Evolutionary conservation across 2,888 invertebrate genomes (phyloP).

Genomic region (Cenopis cana): DNA sequence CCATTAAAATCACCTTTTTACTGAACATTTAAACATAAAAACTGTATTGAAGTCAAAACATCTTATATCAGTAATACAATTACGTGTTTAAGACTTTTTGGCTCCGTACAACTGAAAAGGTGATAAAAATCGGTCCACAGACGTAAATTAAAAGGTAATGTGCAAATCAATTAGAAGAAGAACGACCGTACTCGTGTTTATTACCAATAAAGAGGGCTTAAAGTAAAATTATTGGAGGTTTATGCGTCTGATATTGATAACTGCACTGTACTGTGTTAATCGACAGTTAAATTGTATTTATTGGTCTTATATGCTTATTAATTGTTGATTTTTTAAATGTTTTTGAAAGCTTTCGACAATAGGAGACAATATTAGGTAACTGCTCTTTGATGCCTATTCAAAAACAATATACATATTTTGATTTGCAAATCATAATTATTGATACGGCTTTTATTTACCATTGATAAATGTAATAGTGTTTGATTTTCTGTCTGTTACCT

Average conservation of each 20-base stretch:
- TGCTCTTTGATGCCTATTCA: too few species aligned
- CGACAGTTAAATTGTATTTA: background rate
- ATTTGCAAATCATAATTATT: background rate
- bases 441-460: background rate
- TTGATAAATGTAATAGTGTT: too few species aligned
- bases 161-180: slow-evolving; percentile 46
- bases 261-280: background rate
- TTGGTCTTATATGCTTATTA: background rate
- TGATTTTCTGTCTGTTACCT: too few species aligned
- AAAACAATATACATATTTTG: too few species aligned
- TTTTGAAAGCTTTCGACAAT: background rate
- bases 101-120: slow-evolving; percentile 5
- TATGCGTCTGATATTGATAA: slow-evolving; percentile 21
- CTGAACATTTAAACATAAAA: slow-evolving; percentile 10
- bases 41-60: slow-evolving; percentile 1
- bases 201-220: slow-evolving; percentile 33
- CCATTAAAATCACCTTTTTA: slow-evolving; percentile 28
- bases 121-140: slow-evolving; percentile 36
- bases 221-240: slow-evolving; percentile 29
- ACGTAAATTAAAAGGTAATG: slow-evolving; percentile 44
- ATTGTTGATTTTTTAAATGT: background rate
- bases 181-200: slow-evolving; percentile 44
- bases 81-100: background rate
- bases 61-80: background rate
- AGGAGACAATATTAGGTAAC: too few species aligned